Percentiles rank a stretch among this genome's conserved stretches.
Conservation (phyloP, 2,888 invertebrate genomes). For the Rhagium mordax region DNA sequence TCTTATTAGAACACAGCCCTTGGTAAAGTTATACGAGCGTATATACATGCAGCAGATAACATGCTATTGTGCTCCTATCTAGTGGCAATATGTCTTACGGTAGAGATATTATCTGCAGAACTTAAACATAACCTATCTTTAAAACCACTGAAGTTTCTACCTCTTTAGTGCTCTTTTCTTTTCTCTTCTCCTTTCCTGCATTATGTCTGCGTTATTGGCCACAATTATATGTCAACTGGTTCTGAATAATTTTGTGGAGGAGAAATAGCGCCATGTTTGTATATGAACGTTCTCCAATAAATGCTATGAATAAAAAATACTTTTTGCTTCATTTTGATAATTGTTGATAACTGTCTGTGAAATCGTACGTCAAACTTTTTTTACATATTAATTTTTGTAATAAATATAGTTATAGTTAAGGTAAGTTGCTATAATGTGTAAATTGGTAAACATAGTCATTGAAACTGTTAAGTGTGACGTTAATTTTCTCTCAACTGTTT, state of each 20-base stretch:
- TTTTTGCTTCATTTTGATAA: too few species aligned
- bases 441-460: too few species aligned
- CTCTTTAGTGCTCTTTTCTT: slow-evolving; percentile 44
- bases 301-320: too few species aligned
- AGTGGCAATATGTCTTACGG: slow-evolving; percentile 67
- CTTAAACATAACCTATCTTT: slow-evolving; percentile 65
- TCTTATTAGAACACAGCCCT: slow-evolving; percentile 57
- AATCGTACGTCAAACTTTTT: too few species aligned
- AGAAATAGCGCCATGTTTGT: too few species aligned
- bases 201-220: slow-evolving; percentile 7
- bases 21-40: slow-evolving; percentile 61
- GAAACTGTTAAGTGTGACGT: too few species aligned
- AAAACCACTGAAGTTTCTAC: slow-evolving; percentile 59
- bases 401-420: too few species aligned
- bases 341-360: too few species aligned
- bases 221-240: not conserved
- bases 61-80: slow-evolving; percentile 67
- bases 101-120: slow-evolving; percentile 65
- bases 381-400: too few species aligned
- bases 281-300: too few species aligned
- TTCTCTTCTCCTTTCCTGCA: not conserved
- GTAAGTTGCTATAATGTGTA: too few species aligned
- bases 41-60: slow-evolving; percentile 66
- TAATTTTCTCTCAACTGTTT: too few species aligned
- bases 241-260: not conserved